These are phyloP conservation scores for Microctonus hyperodae DNA, from an alignment of 2,888 invertebrate species.

Conservation along the genomic window DNA sequence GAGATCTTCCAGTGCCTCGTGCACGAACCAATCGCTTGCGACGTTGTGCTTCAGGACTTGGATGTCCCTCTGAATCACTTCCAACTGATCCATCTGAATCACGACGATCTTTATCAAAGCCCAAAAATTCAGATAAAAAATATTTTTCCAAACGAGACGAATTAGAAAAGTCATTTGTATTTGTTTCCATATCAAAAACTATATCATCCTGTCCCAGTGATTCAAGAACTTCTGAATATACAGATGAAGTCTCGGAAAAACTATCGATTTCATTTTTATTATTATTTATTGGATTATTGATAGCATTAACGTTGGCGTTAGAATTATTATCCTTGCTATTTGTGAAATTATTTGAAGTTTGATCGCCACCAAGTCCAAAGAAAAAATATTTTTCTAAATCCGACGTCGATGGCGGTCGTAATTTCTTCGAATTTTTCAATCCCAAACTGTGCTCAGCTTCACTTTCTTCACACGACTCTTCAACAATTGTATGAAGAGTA, in stretches of 20 bases:
- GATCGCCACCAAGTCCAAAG: conserved; percentile 83
- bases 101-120: conserved; percentile 77
- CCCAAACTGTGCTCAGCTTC: conserved; percentile 73
- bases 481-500: conserved; percentile 90
- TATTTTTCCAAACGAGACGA: conserved; percentile 85
- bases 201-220: conserved; percentile 70
- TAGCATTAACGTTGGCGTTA: background rate
- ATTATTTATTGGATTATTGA: conserved; percentile 45
- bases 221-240: conserved; percentile 84
- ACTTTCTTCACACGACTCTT: conserved; percentile 94
- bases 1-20: conserved; percentile 82
- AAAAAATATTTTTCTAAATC: conserved; percentile 92
- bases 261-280: conserved; percentile 55
- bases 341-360: conserved; percentile 65
- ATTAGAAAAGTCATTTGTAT: conserved; percentile 69
- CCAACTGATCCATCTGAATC: conserved; percentile 89
- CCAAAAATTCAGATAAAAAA: conserved; percentile 86
- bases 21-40: conserved; percentile 82
- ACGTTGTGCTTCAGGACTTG: conserved; percentile 82
- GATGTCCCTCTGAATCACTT: conserved; percentile 88
- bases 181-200: conserved; percentile 64
- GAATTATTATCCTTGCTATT: background rate
- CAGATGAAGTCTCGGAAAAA: conserved; percentile 84
- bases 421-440: conserved; percentile 62
- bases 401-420: conserved; percentile 78